Percentiles rank a stretch among this genome's conserved stretches.
Evolutionary conservation across 2,797 vertebrate species (phyloP).

Genomic region (Dipus sagitta): DNA sequence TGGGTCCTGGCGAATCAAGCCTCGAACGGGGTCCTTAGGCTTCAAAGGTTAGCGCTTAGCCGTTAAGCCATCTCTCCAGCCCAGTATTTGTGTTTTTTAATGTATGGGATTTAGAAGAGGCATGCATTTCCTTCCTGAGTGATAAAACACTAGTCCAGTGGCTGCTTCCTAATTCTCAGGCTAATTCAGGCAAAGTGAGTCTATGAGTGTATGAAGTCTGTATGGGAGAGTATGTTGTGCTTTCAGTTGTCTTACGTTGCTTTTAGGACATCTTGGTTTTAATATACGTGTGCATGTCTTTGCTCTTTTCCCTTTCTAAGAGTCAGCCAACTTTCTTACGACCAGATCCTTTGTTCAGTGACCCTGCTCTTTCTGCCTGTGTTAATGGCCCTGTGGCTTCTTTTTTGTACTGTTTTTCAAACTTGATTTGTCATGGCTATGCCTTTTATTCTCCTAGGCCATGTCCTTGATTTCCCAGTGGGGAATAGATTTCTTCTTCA

Average conservation of each 20-base stretch:
- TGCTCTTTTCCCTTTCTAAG: conserved; percentile 2
- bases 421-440: conserved; percentile 56
- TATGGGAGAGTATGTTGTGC: conserved; percentile 18
- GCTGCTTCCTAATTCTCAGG: conserved; percentile 46
- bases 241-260: conserved; percentile 18
- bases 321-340: conserved; percentile 34
- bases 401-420: conserved; percentile 68
- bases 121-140: conserved; percentile 36
- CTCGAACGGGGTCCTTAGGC: too few species aligned
- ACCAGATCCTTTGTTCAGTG: background rate
- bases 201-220: background rate
- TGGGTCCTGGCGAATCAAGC: too few species aligned
- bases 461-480: conserved; percentile 70
- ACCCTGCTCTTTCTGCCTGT: background rate
- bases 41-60: too few species aligned
- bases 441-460: conserved; percentile 59
- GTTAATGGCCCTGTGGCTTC: conserved; percentile 52
- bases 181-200: conserved; percentile 6
- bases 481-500: conserved; percentile 50
- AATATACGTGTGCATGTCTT: background rate
- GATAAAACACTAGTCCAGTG: conserved; percentile 27
- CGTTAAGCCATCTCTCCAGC: too few species aligned
- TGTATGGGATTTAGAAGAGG: conserved; percentile 44
- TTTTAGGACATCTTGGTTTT: background rate
- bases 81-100: conserved; percentile 32